A percentile compares a stretch with the other conserved stretches of the same genome.
phyloP scores from a whole-genome alignment of 2,888 invertebrate species.

The Gerris lacustris region DNA sequence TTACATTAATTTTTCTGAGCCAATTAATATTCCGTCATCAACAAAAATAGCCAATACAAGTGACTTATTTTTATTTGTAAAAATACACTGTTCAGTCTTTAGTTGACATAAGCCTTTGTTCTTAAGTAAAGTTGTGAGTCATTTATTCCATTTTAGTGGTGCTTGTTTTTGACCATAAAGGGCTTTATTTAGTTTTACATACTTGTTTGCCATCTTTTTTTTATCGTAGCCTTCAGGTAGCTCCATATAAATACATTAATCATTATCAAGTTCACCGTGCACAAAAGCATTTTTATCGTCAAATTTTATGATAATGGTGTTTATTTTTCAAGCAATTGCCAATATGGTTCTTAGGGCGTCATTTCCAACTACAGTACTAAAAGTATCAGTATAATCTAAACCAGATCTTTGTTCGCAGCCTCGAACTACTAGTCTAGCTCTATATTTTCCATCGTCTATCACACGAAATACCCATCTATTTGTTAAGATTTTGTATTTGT shows the following conservation, averaged over 20 bases:
- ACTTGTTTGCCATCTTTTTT: constrained; percentile 1
- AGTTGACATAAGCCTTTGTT: not conserved
- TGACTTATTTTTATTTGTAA: constrained; percentile 11
- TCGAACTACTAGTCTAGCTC: constrained; percentile 29
- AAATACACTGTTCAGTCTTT: constrained; percentile 19
- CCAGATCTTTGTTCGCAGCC: constrained; percentile 30
- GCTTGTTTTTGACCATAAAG: not conserved
- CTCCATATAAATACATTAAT: constrained; percentile 21
- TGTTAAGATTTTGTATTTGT: constrained; percentile 20
- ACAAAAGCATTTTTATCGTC: constrained; percentile 26
- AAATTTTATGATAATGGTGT: constrained; percentile 15
- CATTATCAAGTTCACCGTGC: constrained; percentile 21
- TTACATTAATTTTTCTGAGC: constrained; percentile 21
- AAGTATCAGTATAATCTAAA: constrained; percentile 29
- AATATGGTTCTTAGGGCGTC: not conserved
- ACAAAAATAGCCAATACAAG: constrained; percentile 25
- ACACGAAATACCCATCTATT: constrained; percentile 31
- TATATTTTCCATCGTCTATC: constrained; percentile 23
- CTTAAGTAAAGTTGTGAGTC: not conserved
- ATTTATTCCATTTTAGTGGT: not conserved
- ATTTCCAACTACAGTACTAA: constrained; percentile 5
- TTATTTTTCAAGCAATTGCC: not conserved
- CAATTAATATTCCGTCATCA: constrained; percentile 27
- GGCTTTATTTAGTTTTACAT: not conserved
- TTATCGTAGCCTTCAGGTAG: constrained; percentile 23